Evolutionary conservation across 1,140 invertebrate species (phyloP).

Genomic region (Listronotus oregonensis): DNA sequence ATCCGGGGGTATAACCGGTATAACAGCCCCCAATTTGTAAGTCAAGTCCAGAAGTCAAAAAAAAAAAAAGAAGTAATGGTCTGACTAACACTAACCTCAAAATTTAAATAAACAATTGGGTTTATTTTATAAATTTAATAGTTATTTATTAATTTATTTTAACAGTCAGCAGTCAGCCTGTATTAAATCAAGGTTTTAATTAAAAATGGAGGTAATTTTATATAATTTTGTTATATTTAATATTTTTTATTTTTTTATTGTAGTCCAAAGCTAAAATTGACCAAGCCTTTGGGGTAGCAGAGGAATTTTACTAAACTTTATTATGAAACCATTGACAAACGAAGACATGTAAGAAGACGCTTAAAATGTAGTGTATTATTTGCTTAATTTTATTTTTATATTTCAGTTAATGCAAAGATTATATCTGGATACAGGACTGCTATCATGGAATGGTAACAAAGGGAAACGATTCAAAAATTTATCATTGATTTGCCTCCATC

Average conservation of each 20-base stretch:
- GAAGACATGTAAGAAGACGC: conserved; percentile 70
- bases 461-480: conserved; percentile 81
- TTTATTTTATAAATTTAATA: too few relatives aligned
- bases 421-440: conserved; percentile 76
- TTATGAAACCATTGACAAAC: conserved; percentile 81
- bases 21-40: too few relatives aligned
- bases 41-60: too few relatives aligned
- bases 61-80: too few relatives aligned
- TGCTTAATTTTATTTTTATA: background rate
- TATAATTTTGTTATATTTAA: too few relatives aligned
- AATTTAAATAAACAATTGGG: too few relatives aligned
- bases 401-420: conserved; percentile 73
- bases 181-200: too few relatives aligned
- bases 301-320: conserved; percentile 83
- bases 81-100: too few relatives aligned
- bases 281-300: conserved; percentile 74
- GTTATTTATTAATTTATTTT: too few relatives aligned
- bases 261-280: conserved; percentile 65
- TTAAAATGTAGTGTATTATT: conserved; percentile 15
- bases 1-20: too few relatives aligned
- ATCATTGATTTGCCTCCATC: conserved; percentile 74
- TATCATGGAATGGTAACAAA: conserved; percentile 87
- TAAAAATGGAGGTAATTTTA: too few relatives aligned
- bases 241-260: conserved; percentile 16
- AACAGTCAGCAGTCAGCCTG: too few relatives aligned